These are phyloP conservation scores for Orius laevigatus DNA, from an alignment of 1,140 invertebrate genomes.

Conservation along the genomic window DNA sequence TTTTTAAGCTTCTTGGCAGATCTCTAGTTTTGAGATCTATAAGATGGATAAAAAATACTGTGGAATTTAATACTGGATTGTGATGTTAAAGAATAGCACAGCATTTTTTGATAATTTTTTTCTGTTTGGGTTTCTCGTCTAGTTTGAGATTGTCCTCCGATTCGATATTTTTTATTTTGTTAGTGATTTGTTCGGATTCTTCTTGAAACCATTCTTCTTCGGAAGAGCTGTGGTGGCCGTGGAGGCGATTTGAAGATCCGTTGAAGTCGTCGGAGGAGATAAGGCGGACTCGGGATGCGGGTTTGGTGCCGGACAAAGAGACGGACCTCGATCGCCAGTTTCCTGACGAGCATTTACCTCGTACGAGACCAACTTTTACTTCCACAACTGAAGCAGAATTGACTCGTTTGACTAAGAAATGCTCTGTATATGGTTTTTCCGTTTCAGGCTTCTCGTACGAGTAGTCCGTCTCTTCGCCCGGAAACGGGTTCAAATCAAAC, in stretches of 20 bases:
- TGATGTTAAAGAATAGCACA: background rate
- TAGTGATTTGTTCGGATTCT: constrained; percentile 13
- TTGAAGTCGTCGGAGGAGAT: constrained; percentile 21
- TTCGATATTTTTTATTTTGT: background rate
- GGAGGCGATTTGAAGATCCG: constrained; percentile 20
- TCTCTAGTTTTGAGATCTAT: background rate
- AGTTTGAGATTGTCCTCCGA: background rate
- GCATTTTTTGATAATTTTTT: background rate
- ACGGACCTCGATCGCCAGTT: constrained; percentile 19
- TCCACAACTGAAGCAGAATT: constrained; percentile 20
- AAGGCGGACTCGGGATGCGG: constrained; percentile 17
- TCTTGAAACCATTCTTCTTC: constrained; percentile 29
- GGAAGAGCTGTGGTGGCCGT: constrained; percentile 26
- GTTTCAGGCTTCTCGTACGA: constrained; percentile 1
- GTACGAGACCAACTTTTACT: constrained; percentile 17
- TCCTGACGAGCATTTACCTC: constrained; percentile 15
- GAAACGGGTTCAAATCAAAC: constrained; percentile 12
- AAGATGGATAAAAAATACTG: background rate
- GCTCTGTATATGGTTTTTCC: constrained; percentile 12
- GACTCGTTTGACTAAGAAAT: constrained; percentile 20
- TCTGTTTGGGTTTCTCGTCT: background rate
- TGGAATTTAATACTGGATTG: background rate
- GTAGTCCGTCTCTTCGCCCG: background rate
- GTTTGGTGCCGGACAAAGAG: constrained; percentile 15
- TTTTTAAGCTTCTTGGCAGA: no score